Evolutionary conservation across 2,113 vertebrate species (phyloP).

Genomic region (Lepus europaeus): DNA sequence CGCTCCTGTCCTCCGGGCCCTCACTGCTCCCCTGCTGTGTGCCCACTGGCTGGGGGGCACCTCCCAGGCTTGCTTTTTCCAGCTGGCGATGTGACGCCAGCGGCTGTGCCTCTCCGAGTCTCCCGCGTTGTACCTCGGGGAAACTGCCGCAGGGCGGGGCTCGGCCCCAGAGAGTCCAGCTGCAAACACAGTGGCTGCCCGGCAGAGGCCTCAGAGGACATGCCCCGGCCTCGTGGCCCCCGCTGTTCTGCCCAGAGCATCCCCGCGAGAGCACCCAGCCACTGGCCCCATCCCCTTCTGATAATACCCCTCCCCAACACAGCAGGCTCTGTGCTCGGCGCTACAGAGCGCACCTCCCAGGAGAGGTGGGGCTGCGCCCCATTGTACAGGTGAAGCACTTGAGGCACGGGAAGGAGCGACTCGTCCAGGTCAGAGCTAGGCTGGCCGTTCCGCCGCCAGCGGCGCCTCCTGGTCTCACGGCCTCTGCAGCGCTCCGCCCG

Average conservation of each 20-base stretch:
- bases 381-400: accelerated
- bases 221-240: not conserved
- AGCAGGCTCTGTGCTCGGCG: accelerated
- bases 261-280: accelerated
- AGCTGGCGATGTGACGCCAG: not conserved
- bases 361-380: accelerated
- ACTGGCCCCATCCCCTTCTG: accelerated
- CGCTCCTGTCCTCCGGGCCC: not conserved
- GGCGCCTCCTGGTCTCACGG: accelerated
- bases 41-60: not conserved
- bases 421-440: accelerated
- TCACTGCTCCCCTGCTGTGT: too few species aligned
- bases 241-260: not conserved
- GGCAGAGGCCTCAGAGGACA: accelerated
- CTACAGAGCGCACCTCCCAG: accelerated
- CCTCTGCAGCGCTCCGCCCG: accelerated
- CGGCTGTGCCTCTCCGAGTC: not conserved
- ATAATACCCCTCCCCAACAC: too few species aligned
- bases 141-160: accelerated
- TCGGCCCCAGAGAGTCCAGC: not conserved
- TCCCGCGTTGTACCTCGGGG: not conserved
- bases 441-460: accelerated
- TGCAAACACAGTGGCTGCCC: accelerated
- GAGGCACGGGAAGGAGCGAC: accelerated
- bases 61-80: not conserved